Percentiles rank a stretch among this genome's conserved stretches.
phyloP scores from a whole-genome alignment of 1,140 invertebrate genomes.

The Agrypnia vestita region DNA sequence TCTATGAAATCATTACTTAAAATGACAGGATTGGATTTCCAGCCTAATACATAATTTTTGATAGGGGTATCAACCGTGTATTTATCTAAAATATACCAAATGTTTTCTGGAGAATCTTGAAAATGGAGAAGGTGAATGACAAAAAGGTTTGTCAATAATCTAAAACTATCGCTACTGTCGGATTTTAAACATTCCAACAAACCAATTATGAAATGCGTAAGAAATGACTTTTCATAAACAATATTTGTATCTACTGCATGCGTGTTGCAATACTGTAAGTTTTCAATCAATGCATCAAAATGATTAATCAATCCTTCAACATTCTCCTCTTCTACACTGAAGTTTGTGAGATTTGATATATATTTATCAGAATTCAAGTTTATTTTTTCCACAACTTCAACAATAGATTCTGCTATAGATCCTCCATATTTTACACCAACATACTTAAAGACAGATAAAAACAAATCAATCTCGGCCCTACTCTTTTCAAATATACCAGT shows the following conservation, averaged over 20 bases:
- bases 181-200: conserved; percentile 67
- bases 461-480: conserved; percentile 78
- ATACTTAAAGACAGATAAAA: conserved; percentile 74
- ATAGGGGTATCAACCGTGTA: conserved; percentile 67
- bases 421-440: conserved; percentile 63
- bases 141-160: conserved; percentile 67
- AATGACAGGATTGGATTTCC: conserved; percentile 63
- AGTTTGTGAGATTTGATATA: conserved; percentile 23
- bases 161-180: conserved; percentile 65
- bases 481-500: conserved; percentile 77
- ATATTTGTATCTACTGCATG: conserved; percentile 63
- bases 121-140: conserved; percentile 68
- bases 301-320: conserved; percentile 63
- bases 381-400: conserved; percentile 62
- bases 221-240: conserved; percentile 67
- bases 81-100: conserved; percentile 64
- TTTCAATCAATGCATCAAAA: conserved; percentile 67
- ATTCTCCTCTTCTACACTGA: conserved; percentile 60
- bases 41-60: conserved; percentile 67
- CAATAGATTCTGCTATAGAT: conserved; percentile 67
- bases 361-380: conserved; percentile 44
- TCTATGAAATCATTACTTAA: conserved; percentile 63
- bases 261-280: conserved; percentile 63
- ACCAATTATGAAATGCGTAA: conserved; percentile 66
- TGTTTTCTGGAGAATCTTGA: conserved; percentile 66